These are phyloP conservation scores for Phytoseiulus persimilis DNA, from an alignment of 2,888 invertebrate genomes.

Conservation along the genomic window DNA sequence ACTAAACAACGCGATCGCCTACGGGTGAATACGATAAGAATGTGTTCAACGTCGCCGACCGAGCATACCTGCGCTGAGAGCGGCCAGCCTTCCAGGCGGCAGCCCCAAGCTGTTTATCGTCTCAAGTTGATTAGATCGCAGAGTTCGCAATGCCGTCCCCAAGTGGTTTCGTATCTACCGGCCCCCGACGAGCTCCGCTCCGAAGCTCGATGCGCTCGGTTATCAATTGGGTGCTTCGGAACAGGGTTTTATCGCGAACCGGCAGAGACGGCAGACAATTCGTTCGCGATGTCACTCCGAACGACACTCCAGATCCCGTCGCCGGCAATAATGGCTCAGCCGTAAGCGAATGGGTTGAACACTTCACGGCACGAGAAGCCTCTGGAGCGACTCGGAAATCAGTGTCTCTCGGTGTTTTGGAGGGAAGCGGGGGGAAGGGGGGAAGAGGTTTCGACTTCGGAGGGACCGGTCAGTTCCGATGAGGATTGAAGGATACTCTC, in stretches of 20 bases:
- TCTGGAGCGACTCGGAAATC: too few species aligned
- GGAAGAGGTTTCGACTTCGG: too few species aligned
- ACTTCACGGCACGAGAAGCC: too few species aligned
- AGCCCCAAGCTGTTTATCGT: slow-evolving; percentile 37
- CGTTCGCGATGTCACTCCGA: neutral
- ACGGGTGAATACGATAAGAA: neutral
- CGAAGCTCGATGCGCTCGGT: neutral
- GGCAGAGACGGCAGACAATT: neutral
- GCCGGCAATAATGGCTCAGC: too few species aligned
- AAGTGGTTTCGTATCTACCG: neutral
- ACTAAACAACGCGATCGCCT: neutral
- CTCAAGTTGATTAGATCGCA: slow-evolving; percentile 22
- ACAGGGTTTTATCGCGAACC: neutral
- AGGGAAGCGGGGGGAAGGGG: too few species aligned
- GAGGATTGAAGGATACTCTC: too few species aligned
- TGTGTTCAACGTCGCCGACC: neutral
- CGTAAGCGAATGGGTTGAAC: too few species aligned
- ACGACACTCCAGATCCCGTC: too few species aligned
- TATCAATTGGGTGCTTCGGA: neutral
- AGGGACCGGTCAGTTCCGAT: too few species aligned
- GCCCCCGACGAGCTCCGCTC: neutral
- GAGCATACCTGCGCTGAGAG: neutral
- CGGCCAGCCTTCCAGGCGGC: neutral
- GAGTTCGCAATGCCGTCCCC: neutral
- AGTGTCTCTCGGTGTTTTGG: too few species aligned